These are phyloP conservation scores for Sylvilagus bachmani DNA, from an alignment of 2,113 vertebrate genomes.

Conservation along the genomic window DNA sequence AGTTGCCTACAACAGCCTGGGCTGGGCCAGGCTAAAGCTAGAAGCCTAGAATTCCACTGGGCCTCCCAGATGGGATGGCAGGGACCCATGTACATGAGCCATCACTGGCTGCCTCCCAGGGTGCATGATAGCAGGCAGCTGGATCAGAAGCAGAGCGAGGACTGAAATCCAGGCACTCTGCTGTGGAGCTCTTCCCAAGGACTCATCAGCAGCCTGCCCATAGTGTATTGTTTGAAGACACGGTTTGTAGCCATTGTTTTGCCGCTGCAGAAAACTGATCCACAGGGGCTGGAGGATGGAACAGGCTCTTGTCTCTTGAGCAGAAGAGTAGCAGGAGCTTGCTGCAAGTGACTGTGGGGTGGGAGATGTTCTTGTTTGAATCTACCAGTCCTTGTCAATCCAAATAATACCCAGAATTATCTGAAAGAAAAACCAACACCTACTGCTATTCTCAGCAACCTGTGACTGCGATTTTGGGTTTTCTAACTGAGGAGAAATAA, in stretches of 20 bases:
- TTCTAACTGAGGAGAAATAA: constrained; percentile 18
- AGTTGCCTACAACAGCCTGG: too few relatives aligned
- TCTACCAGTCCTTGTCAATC: not conserved
- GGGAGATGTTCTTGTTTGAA: not conserved
- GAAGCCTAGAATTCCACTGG: too few relatives aligned
- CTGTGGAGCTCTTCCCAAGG: too few relatives aligned
- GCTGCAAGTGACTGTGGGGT: not conserved
- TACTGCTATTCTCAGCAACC: not conserved
- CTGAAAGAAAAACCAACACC: not conserved
- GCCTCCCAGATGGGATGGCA: too few relatives aligned
- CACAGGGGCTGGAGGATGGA: not conserved
- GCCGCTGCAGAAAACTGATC: not conserved
- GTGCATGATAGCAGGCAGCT: too few relatives aligned
- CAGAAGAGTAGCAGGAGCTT: not conserved
- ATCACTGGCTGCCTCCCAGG: too few relatives aligned
- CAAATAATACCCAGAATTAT: constrained; percentile 2
- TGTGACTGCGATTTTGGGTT: not conserved
- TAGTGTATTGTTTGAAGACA: not conserved
- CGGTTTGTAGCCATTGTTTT: not conserved
- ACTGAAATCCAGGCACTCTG: too few relatives aligned
- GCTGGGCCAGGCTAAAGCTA: too few relatives aligned
- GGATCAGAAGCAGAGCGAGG: too few relatives aligned
- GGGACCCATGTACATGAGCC: too few relatives aligned
- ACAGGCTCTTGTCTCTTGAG: too few relatives aligned
- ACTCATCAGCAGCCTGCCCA: too few relatives aligned